Evolutionary conservation across 2,797 vertebrate species (phyloP).

Genomic region (Micrastur ruficollis): DNA sequence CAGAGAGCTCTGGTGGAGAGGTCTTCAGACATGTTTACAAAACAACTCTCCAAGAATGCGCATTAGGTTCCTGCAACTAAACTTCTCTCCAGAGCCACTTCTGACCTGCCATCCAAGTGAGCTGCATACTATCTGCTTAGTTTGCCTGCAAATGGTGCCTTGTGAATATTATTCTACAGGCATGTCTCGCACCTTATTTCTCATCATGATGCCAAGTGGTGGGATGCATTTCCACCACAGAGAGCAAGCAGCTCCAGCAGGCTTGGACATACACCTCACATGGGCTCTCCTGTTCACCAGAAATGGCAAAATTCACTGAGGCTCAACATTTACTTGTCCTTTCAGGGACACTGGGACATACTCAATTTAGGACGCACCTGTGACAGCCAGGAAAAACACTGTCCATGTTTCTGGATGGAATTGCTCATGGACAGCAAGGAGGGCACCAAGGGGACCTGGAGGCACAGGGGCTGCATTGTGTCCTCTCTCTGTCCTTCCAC

Average conservation of each 20-base stretch:
- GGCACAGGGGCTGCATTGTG: neutral
- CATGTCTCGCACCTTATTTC: neutral
- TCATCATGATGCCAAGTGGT: neutral
- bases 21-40: neutral
- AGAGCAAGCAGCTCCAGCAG: neutral
- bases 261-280: neutral
- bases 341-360: neutral
- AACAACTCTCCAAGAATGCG: neutral
- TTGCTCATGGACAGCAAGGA: neutral
- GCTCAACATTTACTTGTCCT: neutral
- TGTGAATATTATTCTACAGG: rapidly evolving
- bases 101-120: neutral
- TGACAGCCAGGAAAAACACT: neutral
- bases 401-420: neutral
- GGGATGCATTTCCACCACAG: neutral
- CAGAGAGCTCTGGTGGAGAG: neutral
- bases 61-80: neutral
- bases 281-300: neutral
- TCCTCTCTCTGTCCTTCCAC: neutral
- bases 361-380: neutral
- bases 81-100: neutral
- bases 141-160: neutral
- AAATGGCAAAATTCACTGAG: neutral
- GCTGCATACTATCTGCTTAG: neutral
- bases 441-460: neutral